Conservation (phyloP, 2,113 vertebrate genomes). For the Hoplias malabaricus region DNA sequence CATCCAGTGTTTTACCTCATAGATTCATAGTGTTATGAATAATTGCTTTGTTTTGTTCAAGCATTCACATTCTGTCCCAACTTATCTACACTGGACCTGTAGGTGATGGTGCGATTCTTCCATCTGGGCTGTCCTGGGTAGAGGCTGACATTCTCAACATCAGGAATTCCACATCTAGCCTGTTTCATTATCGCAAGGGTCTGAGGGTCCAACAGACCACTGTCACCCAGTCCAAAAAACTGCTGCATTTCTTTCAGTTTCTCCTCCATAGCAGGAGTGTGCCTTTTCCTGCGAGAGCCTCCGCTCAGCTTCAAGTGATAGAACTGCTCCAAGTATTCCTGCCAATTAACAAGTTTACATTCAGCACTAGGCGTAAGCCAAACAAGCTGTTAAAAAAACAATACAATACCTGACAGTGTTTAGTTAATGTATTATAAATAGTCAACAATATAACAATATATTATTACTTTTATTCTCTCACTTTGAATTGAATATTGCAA, state of each 20-base stretch:
- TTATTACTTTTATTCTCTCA: too few relatives aligned
- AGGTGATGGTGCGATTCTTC: constrained; percentile 68
- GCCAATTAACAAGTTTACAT: constrained; percentile 14
- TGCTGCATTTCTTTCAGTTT: constrained; percentile 63
- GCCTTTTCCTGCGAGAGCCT: constrained; percentile 12
- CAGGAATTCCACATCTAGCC: constrained; percentile 62
- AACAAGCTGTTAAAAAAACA: not conserved
- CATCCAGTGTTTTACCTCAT: too few relatives aligned
- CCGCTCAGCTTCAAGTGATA: constrained; percentile 38
- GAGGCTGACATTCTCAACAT: constrained; percentile 61
- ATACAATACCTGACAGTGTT: not conserved
- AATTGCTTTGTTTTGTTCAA: too few relatives aligned
- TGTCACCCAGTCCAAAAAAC: constrained; percentile 65
- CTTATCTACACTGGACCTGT: constrained; percentile 64
- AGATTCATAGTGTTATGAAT: too few relatives aligned
- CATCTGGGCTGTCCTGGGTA: constrained; percentile 64
- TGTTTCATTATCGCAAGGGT: constrained; percentile 62
- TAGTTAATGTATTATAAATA: not conserved
- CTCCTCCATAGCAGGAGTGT: constrained; percentile 21
- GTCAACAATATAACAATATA: not conserved
- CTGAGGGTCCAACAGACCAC: constrained; percentile 47
- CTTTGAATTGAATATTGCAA: too few relatives aligned
- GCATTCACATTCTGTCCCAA: too few relatives aligned
- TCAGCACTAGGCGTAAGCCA: not conserved
- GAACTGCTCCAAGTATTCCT: constrained; percentile 59